Evolutionary conservation across 2,888 invertebrate species (phyloP), one percentile per base, ranked within the genome.

Genomic region (Clanis bilineata): DNA sequence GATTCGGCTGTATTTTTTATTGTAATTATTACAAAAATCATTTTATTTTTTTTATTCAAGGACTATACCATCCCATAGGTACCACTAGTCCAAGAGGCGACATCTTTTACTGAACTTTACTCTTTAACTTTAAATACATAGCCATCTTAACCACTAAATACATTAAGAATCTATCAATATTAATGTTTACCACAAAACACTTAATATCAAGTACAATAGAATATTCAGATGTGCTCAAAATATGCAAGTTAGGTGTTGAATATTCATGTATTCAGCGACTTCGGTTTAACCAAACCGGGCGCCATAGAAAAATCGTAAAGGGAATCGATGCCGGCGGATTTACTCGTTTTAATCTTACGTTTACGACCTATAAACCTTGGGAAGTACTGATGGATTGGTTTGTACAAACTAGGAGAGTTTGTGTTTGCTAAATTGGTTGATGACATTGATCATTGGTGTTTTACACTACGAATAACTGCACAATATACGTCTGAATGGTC

Each of bases 321-420:
- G 25, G 28, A 25, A 51, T 51, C 51, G 18, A 51, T 77, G 74
- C 76, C 72, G 69, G 63, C 72, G 75, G 80, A 79, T 77, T 76
- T 78, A 76, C 75, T 76, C 9, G 51, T 9, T 51, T 51, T 51
- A 51, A 51, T 32, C 25, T 28, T 32, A 28, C 32, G 51, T 51
- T 51, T 51, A 51, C 18, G 15, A 51, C 15, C 15, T 18, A 15
- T 51, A 9, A 28, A 51, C 51, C n/a, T 32, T 18, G 51, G 7
- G 18, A n/a, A 2, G 1, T 25, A 7, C 12, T 15, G 28, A 23
- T 44, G 5, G 22, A 23, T 44, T 12, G 23, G 44, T 9, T 22
- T 43, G 10, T 43, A 2, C 7, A 12, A 36, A 36, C 36, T 36
- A 10, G 36, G 9, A 32, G 32, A 7, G 6, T 32, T 25, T 25